These are phyloP conservation scores for Sebastes oblongus DNA, from an alignment of 2,797 vertebrate species.

Conservation along the genomic window DNA sequence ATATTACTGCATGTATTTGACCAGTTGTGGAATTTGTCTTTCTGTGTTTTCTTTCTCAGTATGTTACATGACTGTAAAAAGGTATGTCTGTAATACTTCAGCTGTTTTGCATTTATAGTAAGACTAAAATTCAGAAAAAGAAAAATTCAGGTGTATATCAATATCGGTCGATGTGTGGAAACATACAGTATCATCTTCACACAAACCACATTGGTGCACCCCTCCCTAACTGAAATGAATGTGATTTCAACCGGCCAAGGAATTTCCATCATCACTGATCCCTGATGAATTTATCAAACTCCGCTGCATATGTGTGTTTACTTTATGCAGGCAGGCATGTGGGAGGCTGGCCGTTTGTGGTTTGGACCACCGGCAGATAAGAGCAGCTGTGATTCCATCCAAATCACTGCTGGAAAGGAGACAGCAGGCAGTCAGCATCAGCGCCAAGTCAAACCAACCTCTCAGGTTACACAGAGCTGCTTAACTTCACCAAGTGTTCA, in stretches of 20 bases:
- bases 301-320: not conserved
- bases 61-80: not conserved
- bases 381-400: slow-evolving; percentile 10
- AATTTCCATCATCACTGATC: not conserved
- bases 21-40: not conserved
- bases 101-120: not conserved
- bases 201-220: not conserved
- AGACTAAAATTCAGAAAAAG: not conserved
- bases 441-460: not conserved
- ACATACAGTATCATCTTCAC: not conserved
- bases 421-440: not conserved
- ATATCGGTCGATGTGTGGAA: not conserved
- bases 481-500: not conserved
- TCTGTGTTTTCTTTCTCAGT: not conserved
- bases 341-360: not conserved
- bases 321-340: not conserved
- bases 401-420: not conserved
- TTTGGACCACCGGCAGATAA: not conserved
- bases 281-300: not conserved
- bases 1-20: not conserved
- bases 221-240: not conserved
- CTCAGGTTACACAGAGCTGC: not conserved
- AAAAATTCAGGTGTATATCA: not conserved
- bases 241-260: not conserved
- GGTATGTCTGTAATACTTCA: not conserved